A percentile compares a stretch with the other conserved stretches of the same genome.
These are phyloP conservation scores for Phalacrocorax aristotelis DNA, from an alignment of 2,113 vertebrate species.

Conservation along the genomic window DNA sequence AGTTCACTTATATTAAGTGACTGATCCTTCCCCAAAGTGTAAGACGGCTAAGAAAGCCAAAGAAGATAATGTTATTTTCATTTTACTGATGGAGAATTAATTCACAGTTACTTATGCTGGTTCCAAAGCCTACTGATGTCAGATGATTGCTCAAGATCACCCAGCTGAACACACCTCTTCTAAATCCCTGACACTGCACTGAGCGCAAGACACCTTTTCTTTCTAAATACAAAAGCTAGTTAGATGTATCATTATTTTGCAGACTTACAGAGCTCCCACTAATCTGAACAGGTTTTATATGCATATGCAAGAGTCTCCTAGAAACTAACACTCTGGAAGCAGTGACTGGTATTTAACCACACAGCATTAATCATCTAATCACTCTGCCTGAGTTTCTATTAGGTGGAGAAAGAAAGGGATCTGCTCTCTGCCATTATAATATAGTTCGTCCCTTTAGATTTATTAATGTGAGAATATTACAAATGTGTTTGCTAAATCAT, in stretches of 20 bases:
- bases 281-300: neutral
- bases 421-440: neutral
- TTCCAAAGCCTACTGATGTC: neutral
- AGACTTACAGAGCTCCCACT: neutral
- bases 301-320: neutral
- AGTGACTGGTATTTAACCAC: neutral
- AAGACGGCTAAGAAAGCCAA: neutral
- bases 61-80: neutral
- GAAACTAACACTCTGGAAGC: neutral
- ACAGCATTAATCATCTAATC: neutral
- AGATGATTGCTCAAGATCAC: neutral
- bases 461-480: neutral
- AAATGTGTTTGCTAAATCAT: neutral
- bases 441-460: neutral
- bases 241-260: neutral
- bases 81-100: neutral
- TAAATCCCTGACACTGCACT: neutral
- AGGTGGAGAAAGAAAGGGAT: neutral
- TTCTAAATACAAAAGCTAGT: neutral
- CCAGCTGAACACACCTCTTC: neutral
- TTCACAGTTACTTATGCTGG: neutral
- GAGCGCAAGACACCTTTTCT: neutral
- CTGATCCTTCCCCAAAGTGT: neutral
- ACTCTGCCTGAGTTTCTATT: neutral
- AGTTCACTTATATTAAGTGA: neutral